Evolutionary conservation across 2,113 vertebrate species (phyloP).

Genomic region (Leiothrix lutea): DNA sequence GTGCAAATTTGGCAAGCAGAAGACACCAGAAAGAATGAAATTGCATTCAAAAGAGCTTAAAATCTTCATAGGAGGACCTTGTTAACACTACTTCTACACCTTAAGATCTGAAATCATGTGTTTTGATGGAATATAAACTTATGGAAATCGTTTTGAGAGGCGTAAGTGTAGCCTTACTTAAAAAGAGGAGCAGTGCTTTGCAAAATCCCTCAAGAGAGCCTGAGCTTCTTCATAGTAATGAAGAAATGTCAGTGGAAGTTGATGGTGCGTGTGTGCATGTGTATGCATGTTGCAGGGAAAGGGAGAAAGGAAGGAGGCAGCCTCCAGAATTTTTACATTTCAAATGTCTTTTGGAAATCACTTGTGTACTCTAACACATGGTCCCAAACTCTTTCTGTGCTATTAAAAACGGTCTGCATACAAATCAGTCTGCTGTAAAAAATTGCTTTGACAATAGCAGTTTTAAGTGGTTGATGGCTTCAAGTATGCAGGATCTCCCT

Average conservation of each 20-base stretch:
- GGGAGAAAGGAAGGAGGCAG: constrained; percentile 24
- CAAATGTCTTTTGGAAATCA: constrained; percentile 73
- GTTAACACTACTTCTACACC: constrained; percentile 51
- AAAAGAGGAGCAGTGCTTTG: constrained; percentile 64
- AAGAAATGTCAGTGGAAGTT: constrained; percentile 71
- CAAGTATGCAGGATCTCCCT: constrained; percentile 48
- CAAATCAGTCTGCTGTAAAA: constrained; percentile 72
- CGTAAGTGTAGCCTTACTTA: constrained; percentile 38
- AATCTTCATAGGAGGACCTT: constrained; percentile 50
- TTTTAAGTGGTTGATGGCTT: constrained; percentile 65
- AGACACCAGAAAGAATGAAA: constrained; percentile 13
- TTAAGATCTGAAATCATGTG: constrained; percentile 56
- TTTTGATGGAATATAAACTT: constrained; percentile 65
- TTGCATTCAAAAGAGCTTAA: constrained; percentile 23
- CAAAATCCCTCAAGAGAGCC: constrained; percentile 58
- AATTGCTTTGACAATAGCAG: constrained; percentile 70
- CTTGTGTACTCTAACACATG: constrained; percentile 52
- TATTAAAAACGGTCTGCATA: constrained; percentile 67
- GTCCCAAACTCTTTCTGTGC: constrained; percentile 51
- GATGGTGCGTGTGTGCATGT: constrained; percentile 64
- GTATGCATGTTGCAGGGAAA: constrained; percentile 45
- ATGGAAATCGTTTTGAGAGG: constrained; percentile 58
- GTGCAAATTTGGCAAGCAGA: constrained; percentile 31
- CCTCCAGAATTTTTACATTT: constrained; percentile 67
- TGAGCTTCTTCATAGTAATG: constrained; percentile 68